A percentile compares a stretch with the other conserved stretches of the same genome.
Evolutionary conservation across 1,140 invertebrate species (phyloP).

Genomic region (Eufriesea mexicana): DNA sequence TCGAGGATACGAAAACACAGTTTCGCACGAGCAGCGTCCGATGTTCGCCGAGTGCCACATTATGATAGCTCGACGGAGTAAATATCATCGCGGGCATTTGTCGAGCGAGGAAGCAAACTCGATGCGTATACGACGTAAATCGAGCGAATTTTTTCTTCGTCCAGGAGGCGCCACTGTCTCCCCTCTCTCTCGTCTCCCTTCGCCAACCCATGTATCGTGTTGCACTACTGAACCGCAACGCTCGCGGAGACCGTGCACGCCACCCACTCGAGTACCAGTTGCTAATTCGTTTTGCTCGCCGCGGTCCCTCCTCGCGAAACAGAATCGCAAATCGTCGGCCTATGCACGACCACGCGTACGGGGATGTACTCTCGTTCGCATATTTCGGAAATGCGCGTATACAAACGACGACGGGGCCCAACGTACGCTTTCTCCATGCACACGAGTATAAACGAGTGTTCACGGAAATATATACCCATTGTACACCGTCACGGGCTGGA

Average conservation of each 20-base stretch:
- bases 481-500: background rate
- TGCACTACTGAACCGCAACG: constrained; percentile 21
- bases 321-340: background rate
- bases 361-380: too few relatives aligned
- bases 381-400: background rate
- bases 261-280: background rate
- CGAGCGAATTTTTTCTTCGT: background rate
- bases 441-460: background rate
- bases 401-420: too few relatives aligned
- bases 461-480: constrained; percentile 12
- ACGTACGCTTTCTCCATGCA: background rate
- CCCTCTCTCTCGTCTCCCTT: background rate
- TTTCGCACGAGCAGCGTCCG: background rate
- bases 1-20: background rate
- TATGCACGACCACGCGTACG: background rate
- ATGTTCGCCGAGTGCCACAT: background rate
- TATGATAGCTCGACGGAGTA: background rate
- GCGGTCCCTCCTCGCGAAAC: background rate
- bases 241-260: background rate
- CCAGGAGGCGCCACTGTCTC: background rate
- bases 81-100: constrained; percentile 6
- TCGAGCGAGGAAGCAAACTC: background rate
- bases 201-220: constrained; percentile 20
- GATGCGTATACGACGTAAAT: too few relatives aligned
- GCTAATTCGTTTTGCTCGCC: constrained; percentile 7